phyloP scores from a whole-genome alignment of 2,113 vertebrate genomes.

The Stomatorhinus ivindoensis region DNA sequence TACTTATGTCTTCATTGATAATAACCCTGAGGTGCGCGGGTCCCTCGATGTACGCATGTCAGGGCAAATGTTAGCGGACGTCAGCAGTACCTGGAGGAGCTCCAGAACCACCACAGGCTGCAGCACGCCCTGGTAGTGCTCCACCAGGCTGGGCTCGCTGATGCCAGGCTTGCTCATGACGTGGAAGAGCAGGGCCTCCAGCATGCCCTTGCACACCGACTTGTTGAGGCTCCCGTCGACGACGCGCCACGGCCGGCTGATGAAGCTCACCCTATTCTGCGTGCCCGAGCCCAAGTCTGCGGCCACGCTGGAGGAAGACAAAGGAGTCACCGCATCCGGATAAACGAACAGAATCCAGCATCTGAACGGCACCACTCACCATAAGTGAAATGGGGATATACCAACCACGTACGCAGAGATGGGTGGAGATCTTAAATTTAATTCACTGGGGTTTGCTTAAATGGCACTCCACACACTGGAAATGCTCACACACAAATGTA shows the following conservation, averaged over 20 bases:
- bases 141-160: constrained; percentile 59
- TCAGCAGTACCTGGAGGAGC: constrained; percentile 70
- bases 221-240: constrained; percentile 82
- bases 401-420: neutral
- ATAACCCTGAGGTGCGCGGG: neutral
- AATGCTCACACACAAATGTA: neutral
- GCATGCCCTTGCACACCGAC: constrained; percentile 85
- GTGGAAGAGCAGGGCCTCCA: constrained; percentile 81
- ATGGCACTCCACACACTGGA: neutral
- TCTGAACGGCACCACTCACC: neutral
- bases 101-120: constrained; percentile 77
- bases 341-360: neutral
- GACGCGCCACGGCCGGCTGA: constrained; percentile 84
- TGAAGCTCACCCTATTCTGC: constrained; percentile 57
- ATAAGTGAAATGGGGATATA: neutral
- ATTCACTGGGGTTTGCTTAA: neutral
- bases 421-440: neutral
- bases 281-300: neutral
- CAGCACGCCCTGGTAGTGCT: constrained; percentile 74
- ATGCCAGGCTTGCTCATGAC: constrained; percentile 80
- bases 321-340: neutral
- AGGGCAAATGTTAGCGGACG: neutral
- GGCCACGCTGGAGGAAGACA: neutral
- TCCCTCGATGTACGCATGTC: neutral
- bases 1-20: neutral